These are phyloP conservation scores for Oreochromis spilurus DNA, from an alignment of 2,113 vertebrate genomes.

Conservation along the genomic window DNA sequence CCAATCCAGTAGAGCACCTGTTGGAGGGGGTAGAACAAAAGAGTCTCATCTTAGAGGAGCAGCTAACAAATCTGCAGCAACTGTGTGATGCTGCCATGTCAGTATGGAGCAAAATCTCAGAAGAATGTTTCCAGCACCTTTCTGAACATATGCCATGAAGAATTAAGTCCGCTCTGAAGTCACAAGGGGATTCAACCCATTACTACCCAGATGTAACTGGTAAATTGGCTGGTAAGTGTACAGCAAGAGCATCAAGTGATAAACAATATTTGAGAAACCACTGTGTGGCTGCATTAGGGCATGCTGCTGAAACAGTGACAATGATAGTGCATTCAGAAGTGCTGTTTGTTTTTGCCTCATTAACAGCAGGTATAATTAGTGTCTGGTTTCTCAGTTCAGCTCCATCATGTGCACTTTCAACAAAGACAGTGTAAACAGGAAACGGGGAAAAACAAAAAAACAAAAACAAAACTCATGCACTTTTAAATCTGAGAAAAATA, in stretches of 20 bases:
- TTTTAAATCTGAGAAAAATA: neutral
- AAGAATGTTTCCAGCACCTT: neutral
- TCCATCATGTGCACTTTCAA: neutral
- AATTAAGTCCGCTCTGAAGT: neutral
- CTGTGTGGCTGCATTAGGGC: neutral
- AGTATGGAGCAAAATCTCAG: neutral
- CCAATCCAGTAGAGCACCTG: neutral
- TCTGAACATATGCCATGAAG: neutral
- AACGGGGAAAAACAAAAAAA: accelerated
- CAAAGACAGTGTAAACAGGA: neutral
- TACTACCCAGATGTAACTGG: neutral
- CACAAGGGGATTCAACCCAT: neutral
- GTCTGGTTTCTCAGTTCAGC: neutral
- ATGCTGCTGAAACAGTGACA: neutral
- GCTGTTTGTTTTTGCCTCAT: neutral
- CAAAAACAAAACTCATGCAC: too few relatives aligned
- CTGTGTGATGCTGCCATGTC: neutral
- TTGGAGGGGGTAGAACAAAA: neutral
- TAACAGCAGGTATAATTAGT: neutral
- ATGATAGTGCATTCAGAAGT: neutral
- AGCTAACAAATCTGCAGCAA: neutral
- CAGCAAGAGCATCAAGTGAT: neutral
- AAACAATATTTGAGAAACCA: neutral
- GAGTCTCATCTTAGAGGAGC: neutral
- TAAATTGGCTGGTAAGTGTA: neutral